A percentile compares a stretch with the other conserved stretches of the same genome.
Conservation (phyloP, 2,113 vertebrate genomes). For the Calyptommatus sinebrachiatus region DNA sequence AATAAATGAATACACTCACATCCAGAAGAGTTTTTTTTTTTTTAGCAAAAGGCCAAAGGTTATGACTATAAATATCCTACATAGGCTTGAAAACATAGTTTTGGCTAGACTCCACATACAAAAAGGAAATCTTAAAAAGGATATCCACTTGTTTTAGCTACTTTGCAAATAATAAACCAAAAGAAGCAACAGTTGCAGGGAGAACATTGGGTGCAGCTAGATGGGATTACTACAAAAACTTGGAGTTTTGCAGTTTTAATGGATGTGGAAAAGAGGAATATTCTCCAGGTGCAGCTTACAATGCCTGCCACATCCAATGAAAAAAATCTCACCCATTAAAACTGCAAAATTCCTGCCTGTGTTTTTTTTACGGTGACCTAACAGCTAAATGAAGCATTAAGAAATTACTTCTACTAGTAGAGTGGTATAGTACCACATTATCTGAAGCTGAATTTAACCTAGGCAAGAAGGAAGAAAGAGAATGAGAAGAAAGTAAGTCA, state of each 20-base stretch:
- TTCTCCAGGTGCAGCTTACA: too few relatives aligned
- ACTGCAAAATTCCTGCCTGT: too few relatives aligned
- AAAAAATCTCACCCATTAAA: too few relatives aligned
- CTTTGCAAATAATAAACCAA: neutral
- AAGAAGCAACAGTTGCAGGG: neutral
- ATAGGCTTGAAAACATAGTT: slow-evolving; percentile 10
- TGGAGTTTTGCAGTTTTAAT: too few relatives aligned
- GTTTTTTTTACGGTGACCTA: too few relatives aligned
- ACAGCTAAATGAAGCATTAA: too few relatives aligned
- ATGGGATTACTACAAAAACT: too few relatives aligned
- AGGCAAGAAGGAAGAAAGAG: slow-evolving; percentile 9
- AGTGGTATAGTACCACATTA: too few relatives aligned
- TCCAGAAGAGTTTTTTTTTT: slow-evolving; percentile 33
- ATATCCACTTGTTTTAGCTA: neutral
- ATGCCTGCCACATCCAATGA: too few relatives aligned
- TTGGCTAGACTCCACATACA: neutral
- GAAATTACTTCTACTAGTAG: too few relatives aligned
- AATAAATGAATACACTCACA: slow-evolving; percentile 3
- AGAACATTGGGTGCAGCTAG: neutral
- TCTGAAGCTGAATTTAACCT: too few relatives aligned
- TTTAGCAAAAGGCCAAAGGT: slow-evolving; percentile 26
- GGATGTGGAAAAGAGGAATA: too few relatives aligned
- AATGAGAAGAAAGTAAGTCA: slow-evolving; percentile 9
- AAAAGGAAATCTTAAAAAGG: slow-evolving; percentile 35
- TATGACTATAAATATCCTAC: slow-evolving; percentile 34